Base-by-base conservation (phyloP, 2,888 invertebrate genomes). In the Apotomis capreana region DNA sequence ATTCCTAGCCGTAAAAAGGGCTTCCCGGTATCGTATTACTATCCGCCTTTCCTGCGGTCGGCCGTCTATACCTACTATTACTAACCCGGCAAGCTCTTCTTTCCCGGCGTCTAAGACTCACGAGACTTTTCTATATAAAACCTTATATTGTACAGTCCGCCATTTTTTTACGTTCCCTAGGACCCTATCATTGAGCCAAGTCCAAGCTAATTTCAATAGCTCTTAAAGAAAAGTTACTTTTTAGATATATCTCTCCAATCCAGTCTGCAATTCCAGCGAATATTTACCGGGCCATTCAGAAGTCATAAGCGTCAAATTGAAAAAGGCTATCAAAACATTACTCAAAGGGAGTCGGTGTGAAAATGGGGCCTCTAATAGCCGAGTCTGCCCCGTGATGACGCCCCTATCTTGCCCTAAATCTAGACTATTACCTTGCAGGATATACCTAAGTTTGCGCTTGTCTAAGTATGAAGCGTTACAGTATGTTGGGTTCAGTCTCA, bases 351-450 rank as follows among this genome's bases (percentile, higher is more conserved):
- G 82, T 80, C 78, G 89, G 89, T 88, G 90, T 88, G 88, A 91
- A 92, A 90, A 90, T 89, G 85, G 84, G 84, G 79, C 83, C 83
- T 80, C 83, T 86, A 87, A 87, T 86, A 85, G 84, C 84, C 79
- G 81, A 83, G 80, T 79, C 78, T 81, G 78, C 79, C 79, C 83
- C 84, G 87, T 87, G 90, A 91, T 90, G 91, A 90, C 85, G 82
- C 80, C 77, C 83, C 80, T 91, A 91, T 91, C 91, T 82, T 79
- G 88, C 76, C 87, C 91, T 89, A 91, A 86, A 91, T 91, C 91
- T 91, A 78, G 81, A 78, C 82, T 81, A 78, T 77, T 81, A 79
- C 80, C 81, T 78, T 77, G 76, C 74, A 76, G 77, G 78, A 60
- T 67, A 55, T 60, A 67, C 70, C 54, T 68, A 61, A 67, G 61